Percentiles rank a stretch among this genome's conserved stretches.
Evolutionary conservation across 2,888 invertebrate genomes (phyloP).

Genomic region (Cancer borealis): DNA sequence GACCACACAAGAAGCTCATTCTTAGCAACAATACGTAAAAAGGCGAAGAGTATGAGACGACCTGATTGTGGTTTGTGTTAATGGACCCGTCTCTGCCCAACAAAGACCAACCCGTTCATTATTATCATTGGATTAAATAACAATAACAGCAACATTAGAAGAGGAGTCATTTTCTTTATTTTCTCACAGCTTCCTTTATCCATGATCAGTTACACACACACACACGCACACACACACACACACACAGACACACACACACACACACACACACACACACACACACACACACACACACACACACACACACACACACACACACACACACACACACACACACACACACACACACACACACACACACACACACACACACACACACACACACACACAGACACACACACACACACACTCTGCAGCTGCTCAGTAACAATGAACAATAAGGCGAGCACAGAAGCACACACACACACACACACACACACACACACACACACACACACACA

Average conservation of each 20-base stretch:
- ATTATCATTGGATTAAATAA: neutral
- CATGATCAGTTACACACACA: neutral
- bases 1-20: neutral
- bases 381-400: neutral
- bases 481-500: neutral
- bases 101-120: neutral
- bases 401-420: no score
- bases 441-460: neutral
- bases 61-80: no score
- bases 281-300: neutral
- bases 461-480: neutral
- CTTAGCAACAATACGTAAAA: neutral
- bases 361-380: no score
- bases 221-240: neutral
- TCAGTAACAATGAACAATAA: neutral
- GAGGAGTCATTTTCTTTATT: neutral
- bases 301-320: neutral
- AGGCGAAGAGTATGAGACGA: neutral
- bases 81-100: no score
- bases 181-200: neutral
- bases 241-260: neutral
- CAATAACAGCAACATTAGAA: neutral
- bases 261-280: no score
- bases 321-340: neutral
- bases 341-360: neutral